Evolutionary conservation across 2,888 invertebrate species (phyloP).

Genomic region (Ornithoptera priamus): DNA sequence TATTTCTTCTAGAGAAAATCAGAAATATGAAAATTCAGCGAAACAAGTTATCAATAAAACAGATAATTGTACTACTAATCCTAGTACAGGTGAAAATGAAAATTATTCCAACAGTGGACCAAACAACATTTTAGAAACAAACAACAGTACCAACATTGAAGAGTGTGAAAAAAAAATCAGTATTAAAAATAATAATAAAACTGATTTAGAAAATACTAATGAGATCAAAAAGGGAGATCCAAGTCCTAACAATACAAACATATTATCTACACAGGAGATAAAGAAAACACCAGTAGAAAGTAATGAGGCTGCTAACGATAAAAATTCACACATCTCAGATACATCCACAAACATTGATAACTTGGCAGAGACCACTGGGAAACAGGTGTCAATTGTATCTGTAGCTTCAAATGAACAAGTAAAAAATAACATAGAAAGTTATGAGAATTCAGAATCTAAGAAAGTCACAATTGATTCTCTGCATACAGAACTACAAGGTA

Average conservation of each 20-base stretch:
- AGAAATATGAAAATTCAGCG: slow-evolving; percentile 8
- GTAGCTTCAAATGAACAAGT: too few species aligned
- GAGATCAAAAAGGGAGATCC: slow-evolving; percentile 23
- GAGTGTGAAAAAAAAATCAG: background rate
- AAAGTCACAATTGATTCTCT: background rate
- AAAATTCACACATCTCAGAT: background rate
- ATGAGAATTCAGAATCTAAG: background rate
- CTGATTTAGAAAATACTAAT: slow-evolving; percentile 15
- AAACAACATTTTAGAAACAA: background rate
- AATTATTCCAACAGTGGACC: background rate
- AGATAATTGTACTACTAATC: background rate
- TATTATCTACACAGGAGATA: background rate
- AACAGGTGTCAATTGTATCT: background rate
- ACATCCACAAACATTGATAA: background rate
- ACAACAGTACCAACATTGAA: background rate
- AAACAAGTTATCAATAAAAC: background rate
- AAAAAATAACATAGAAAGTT: too few species aligned
- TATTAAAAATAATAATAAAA: slow-evolving; percentile 5
- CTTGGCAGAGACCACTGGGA: background rate
- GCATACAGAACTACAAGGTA: slow-evolving; percentile 8
- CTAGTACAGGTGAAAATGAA: background rate
- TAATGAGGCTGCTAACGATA: background rate
- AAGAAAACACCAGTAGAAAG: background rate
- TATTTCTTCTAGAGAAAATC: background rate
- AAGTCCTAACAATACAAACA: slow-evolving; percentile 9